Percentiles rank a stretch among this genome's conserved stretches.
Conservation (phyloP, 1,140 invertebrate genomes). For the Thaumetopoea pityocampa region DNA sequence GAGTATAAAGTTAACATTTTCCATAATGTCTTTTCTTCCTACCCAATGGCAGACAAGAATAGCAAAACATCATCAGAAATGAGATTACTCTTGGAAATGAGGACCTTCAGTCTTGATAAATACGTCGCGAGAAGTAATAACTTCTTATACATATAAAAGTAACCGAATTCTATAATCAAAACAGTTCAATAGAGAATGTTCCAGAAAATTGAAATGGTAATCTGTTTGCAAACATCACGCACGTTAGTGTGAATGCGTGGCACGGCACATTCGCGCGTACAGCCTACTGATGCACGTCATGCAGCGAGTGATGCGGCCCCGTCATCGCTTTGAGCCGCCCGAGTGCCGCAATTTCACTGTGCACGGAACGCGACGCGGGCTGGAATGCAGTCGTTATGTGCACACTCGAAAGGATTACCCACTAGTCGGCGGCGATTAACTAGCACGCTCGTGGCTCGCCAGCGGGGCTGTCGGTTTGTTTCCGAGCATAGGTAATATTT, state of each 20-base stretch:
- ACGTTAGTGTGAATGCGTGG: neutral
- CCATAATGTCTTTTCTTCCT: no score
- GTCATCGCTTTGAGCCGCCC: slow-evolving; percentile 47
- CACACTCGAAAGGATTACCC: slow-evolving; percentile 64
- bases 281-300: slow-evolving; percentile 31
- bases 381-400: slow-evolving; percentile 58
- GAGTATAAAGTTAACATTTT: no score
- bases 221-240: slow-evolving; percentile 9
- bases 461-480: slow-evolving; percentile 47
- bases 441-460: slow-evolving; percentile 43
- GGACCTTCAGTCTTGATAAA: no score
- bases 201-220: slow-evolving; percentile 2
- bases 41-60: no score
- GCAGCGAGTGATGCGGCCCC: slow-evolving; percentile 38
- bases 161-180: no score
- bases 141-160: no score
- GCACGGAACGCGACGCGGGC: slow-evolving; percentile 24
- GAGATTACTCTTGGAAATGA: no score
- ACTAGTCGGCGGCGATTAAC: slow-evolving; percentile 59
- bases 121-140: no score
- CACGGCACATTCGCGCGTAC: slow-evolving; percentile 19
- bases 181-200: neutral
- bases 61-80: no score
- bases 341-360: slow-evolving; percentile 47
- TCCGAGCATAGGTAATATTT: slow-evolving; percentile 31